Conservation (phyloP, 2,113 vertebrate genomes). For the Apistogramma diplotaenia region DNA sequence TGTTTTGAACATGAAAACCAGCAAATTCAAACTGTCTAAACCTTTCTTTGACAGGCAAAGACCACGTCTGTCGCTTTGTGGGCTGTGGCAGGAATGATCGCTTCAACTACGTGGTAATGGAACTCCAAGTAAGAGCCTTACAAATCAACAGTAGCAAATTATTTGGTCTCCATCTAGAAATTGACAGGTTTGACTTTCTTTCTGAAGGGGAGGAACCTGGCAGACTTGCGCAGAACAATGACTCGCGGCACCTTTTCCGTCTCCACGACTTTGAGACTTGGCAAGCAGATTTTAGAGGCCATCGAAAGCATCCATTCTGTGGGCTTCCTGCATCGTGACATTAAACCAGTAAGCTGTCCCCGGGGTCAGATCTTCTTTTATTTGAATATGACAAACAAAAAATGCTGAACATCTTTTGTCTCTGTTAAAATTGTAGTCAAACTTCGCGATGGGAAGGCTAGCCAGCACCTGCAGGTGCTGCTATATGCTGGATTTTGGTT, state of each 20-base stretch:
- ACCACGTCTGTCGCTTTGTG: constrained; percentile 96
- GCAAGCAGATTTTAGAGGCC: constrained; percentile 92
- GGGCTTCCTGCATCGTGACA: constrained; percentile 95
- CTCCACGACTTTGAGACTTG: constrained; percentile 91
- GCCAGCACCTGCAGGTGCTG: constrained; percentile 95
- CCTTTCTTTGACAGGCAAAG: constrained; percentile 83
- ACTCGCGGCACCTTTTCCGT: constrained; percentile 88
- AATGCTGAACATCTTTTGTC: not conserved
- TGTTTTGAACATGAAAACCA: not conserved
- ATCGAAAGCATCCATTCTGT: constrained; percentile 98
- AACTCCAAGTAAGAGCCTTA: constrained; percentile 85
- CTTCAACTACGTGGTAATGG: constrained; percentile 99
- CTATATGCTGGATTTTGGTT: constrained; percentile 98
- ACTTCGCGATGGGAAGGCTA: constrained; percentile 97
- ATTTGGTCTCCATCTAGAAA: not conserved
- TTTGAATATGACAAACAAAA: not conserved
- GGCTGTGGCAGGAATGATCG: constrained; percentile 97
- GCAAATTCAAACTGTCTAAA: not conserved
- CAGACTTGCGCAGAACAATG: constrained; percentile 92
- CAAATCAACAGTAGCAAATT: not conserved
- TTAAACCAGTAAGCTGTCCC: constrained; percentile 88
- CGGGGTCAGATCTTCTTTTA: not conserved
- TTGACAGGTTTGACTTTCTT: not conserved
- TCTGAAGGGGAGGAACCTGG: constrained; percentile 91
- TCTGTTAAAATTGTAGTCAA: constrained; percentile 80